A percentile compares a stretch with the other conserved stretches of the same genome.
Evolutionary conservation across 2,888 invertebrate genomes (phyloP).

Genomic region (Netelia virgata): DNA sequence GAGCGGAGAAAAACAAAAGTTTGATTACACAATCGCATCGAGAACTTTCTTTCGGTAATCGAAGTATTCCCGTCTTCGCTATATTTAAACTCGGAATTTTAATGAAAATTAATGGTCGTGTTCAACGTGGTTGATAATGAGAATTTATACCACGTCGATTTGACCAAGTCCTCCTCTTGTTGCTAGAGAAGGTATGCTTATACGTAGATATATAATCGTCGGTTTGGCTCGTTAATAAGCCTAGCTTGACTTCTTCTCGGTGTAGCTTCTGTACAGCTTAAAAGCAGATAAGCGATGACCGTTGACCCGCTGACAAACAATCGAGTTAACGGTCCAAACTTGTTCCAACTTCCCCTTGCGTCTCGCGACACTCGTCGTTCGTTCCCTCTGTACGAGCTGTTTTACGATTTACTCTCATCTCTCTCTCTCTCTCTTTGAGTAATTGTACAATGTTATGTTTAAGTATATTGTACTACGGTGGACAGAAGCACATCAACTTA

Average conservation of each 20-base stretch:
- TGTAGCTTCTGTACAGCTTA: constrained; percentile 30
- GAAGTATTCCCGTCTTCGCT: no score
- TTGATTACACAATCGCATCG: no score
- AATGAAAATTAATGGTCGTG: no score
- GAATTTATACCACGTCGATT: no score
- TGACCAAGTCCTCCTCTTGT: neutral
- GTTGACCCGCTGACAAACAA: constrained; percentile 76
- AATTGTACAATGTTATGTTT: neutral
- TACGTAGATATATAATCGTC: constrained; percentile 1
- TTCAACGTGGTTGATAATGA: no score
- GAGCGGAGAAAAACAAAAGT: no score
- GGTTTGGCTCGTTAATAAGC: constrained; percentile 11
- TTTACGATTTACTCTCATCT: constrained; percentile 30
- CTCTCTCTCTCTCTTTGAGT: constrained; percentile 21
- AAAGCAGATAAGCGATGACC: constrained; percentile 71
- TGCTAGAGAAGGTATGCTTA: neutral
- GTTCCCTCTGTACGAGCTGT: neutral
- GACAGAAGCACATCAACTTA: neutral
- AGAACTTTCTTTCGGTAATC: no score
- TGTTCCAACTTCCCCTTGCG: constrained; percentile 56
- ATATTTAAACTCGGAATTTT: no score
- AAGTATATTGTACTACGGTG: neutral
- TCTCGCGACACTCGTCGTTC: neutral
- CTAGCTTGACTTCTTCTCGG: constrained; percentile 25
- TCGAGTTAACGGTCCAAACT: constrained; percentile 75